Percentiles rank a stretch among this genome's conserved stretches.
Conservation (phyloP, 2,888 invertebrate genomes). For the Ametastegia equiseti region DNA sequence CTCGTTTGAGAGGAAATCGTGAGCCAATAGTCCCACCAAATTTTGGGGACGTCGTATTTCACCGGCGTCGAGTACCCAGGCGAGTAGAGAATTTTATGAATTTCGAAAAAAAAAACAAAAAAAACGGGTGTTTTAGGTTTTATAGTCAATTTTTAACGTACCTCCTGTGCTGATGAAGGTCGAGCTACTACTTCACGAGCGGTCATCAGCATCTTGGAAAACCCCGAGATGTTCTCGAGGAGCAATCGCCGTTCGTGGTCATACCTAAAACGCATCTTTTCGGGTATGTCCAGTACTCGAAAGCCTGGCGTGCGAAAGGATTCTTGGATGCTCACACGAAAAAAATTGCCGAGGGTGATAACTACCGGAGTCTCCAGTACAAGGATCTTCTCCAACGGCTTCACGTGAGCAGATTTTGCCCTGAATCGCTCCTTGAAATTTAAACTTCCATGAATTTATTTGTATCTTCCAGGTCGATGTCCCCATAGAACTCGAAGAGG, state of each 20-base stretch:
- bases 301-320: conserved; percentile 63
- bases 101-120: too few relatives aligned
- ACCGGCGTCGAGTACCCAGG: conserved; percentile 60
- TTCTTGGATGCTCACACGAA: background rate
- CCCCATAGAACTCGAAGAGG: conserved; percentile 57
- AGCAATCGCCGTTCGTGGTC: conserved; percentile 75
- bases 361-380: conserved; percentile 68
- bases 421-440: background rate
- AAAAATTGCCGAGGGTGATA: conserved; percentile 61
- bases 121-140: background rate
- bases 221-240: conserved; percentile 68
- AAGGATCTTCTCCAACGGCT: conserved; percentile 79
- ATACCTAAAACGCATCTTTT: conserved; percentile 75
- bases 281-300: conserved; percentile 74
- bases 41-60: conserved; percentile 58
- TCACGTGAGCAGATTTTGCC: conserved; percentile 73
- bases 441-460: background rate
- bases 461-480: conserved; percentile 60
- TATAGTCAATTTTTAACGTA: background rate
- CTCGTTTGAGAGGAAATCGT: conserved; percentile 35
- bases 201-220: conserved; percentile 63
- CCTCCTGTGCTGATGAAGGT: conserved; percentile 51
- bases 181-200: conserved; percentile 66
- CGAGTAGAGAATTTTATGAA: too few relatives aligned
- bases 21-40: conserved; percentile 54